phyloP scores from a whole-genome alignment of 2,888 invertebrate genomes.

The Pollenia amentaria region DNA sequence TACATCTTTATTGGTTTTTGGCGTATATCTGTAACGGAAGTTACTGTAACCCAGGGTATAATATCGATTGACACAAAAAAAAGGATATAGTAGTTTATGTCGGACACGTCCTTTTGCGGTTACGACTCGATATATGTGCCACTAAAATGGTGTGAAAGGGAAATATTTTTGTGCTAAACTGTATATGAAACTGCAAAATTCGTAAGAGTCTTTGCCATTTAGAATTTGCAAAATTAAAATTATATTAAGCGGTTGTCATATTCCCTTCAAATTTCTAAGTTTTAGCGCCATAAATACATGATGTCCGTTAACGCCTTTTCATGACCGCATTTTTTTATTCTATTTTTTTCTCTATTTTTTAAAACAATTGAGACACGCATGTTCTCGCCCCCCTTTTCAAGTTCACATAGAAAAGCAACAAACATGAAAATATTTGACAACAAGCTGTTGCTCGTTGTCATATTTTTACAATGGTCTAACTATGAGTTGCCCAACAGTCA shows the following conservation, averaged over 20 bases:
- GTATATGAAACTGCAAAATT: conserved; percentile 18
- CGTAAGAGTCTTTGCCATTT: neutral
- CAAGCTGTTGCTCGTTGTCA: conserved; percentile 63
- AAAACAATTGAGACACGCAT: conserved; percentile 30
- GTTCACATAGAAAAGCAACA: conserved; percentile 13
- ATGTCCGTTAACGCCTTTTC: conserved; percentile 75
- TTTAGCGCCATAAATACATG: conserved; percentile 44
- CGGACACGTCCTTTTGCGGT: too few relatives aligned
- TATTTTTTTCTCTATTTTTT: neutral
- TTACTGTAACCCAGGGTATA: too few relatives aligned
- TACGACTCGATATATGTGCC: too few relatives aligned
- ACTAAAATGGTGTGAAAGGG: too few relatives aligned
- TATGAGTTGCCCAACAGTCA: conserved; percentile 35
- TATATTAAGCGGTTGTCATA: neutral
- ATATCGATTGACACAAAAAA: too few relatives aligned
- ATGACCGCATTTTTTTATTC: conserved; percentile 63
- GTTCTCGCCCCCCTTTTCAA: conserved; percentile 11
- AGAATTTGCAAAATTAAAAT: neutral
- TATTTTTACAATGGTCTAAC: conserved; percentile 31
- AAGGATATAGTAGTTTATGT: too few relatives aligned
- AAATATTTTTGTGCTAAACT: too few relatives aligned
- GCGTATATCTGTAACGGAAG: too few relatives aligned
- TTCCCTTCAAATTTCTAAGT: neutral
- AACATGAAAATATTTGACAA: conserved; percentile 33
- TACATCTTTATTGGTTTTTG: too few relatives aligned